Evolutionary conservation across 2,888 invertebrate species (phyloP).

Genomic region (Cenopis cana): DNA sequence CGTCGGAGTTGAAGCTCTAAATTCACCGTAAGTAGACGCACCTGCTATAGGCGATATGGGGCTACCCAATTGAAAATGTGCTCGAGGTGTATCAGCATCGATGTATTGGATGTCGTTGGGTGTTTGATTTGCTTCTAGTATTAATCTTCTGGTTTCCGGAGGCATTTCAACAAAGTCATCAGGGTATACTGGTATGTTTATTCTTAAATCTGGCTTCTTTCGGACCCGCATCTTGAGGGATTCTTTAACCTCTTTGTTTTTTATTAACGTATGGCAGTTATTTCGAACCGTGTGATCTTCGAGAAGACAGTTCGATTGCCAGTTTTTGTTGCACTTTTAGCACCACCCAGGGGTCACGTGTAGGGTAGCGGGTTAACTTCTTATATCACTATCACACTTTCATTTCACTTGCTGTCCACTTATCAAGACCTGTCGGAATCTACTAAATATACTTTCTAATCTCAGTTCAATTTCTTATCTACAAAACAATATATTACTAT

Average conservation of each 20-base stretch:
- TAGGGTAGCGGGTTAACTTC: too few relatives aligned
- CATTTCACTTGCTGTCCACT: slow-evolving; percentile 14
- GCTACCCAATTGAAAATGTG: slow-evolving; percentile 48
- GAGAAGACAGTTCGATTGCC: too few relatives aligned
- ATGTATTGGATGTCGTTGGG: slow-evolving; percentile 57
- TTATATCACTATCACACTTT: slow-evolving; percentile 24
- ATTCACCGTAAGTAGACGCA: slow-evolving; percentile 40
- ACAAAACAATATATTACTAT: too few relatives aligned
- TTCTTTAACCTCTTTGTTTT: too few relatives aligned
- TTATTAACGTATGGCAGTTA: background rate
- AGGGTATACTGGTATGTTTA: slow-evolving; percentile 71
- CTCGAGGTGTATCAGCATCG: slow-evolving; percentile 53
- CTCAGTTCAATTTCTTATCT: background rate
- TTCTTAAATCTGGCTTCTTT: slow-evolving; percentile 72
- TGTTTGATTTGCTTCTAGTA: slow-evolving; percentile 56
- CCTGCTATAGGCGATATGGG: slow-evolving; percentile 39
- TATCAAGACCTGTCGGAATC: background rate
- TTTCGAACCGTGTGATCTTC: too few relatives aligned
- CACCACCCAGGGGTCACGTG: too few relatives aligned
- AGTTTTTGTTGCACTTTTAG: too few relatives aligned
- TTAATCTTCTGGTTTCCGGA: slow-evolving; percentile 58
- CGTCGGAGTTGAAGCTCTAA: slow-evolving; percentile 66
- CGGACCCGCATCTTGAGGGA: slow-evolving; percentile 64
- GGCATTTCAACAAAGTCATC: slow-evolving; percentile 79
- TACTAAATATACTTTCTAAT: background rate